Conservation (phyloP, 2,113 vertebrate species). For the Lophochroa leadbeateri region DNA sequence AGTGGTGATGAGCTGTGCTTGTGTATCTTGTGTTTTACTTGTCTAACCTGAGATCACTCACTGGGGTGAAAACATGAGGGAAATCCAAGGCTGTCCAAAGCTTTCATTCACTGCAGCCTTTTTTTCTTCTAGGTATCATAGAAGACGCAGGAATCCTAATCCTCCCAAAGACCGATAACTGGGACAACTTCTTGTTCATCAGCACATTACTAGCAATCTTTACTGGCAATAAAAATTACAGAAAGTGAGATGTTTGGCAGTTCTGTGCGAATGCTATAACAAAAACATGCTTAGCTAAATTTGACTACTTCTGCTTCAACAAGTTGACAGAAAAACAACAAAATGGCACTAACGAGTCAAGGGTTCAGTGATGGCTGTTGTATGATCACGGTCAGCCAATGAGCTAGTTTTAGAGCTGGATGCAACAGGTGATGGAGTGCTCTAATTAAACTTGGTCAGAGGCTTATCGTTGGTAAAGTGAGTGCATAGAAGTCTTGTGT, state of each 20-base stretch:
- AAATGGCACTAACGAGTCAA: neutral
- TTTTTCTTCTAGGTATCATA: slow-evolving; percentile 63
- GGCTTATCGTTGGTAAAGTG: neutral
- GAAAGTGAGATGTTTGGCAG: neutral
- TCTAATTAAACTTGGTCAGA: neutral
- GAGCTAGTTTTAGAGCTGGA: neutral
- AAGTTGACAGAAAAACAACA: neutral
- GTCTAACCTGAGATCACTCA: neutral
- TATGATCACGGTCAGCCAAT: accelerated
- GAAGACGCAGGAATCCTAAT: slow-evolving; percentile 70
- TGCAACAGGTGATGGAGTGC: neutral
- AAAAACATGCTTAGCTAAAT: neutral
- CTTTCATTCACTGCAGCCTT: neutral
- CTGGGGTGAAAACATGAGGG: neutral
- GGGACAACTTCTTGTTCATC: neutral
- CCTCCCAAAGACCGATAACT: slow-evolving; percentile 64
- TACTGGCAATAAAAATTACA: slow-evolving; percentile 15
- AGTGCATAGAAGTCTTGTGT: neutral
- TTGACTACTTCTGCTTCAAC: neutral
- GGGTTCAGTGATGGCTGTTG: neutral
- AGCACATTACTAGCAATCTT: neutral
- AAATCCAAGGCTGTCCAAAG: neutral
- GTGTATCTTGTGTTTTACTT: neutral
- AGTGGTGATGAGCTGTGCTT: neutral
- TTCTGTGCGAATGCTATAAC: neutral